Evolutionary conservation across 1,140 invertebrate genomes (phyloP), one percentile per base, ranked within the genome.

Genomic region (Cherax destructor): DNA sequence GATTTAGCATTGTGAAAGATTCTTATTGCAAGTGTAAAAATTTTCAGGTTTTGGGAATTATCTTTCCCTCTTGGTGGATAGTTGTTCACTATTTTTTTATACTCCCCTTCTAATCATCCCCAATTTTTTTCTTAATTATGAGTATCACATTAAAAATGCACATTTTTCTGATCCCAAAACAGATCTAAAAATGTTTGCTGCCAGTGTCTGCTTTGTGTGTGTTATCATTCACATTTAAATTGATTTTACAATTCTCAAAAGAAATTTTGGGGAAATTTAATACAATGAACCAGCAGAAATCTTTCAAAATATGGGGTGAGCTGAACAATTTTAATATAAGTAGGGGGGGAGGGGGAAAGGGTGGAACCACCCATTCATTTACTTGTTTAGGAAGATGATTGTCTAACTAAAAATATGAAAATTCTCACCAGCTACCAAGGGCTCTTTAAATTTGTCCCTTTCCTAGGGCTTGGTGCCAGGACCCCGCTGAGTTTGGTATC

Each of bases 181-280:
- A 74, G 24, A 30, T 74, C n/a, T 74, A 30, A 4, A 74, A 74
- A 30, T 30, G 24, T 74, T 74, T 74, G 69, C 69, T 74, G n/a
- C 21, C 69, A 74, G 69, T 74, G 69, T 74, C n/a, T 74, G 69
- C 69, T 74, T 74, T 30, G 69, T 74, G 69, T 74, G 30, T 24
- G 24, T 30, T 74, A 21, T 30, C n/a, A 74, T 30, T 74, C 69
- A 24, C 30, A 30, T 74, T 74, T 21, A 6, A 30, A n/a, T 74
- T 24, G n/a, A n/a, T 21, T 74, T 16, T 74, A 30, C 30, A 7
- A 7, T n/a, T 74, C 24, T 74, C 24, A 6, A n/a, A 74, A 74
- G 21, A 74, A 30, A n/a, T n/a, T 9, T 11, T 18, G 13, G 13
- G 13, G 3, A 18, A 21, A 69, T 69, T 21, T 18, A 21, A 69